A percentile compares a stretch with the other conserved stretches of the same genome.
phyloP scores from a whole-genome alignment of 2,113 vertebrate genomes.

The Heterotis niloticus region DNA sequence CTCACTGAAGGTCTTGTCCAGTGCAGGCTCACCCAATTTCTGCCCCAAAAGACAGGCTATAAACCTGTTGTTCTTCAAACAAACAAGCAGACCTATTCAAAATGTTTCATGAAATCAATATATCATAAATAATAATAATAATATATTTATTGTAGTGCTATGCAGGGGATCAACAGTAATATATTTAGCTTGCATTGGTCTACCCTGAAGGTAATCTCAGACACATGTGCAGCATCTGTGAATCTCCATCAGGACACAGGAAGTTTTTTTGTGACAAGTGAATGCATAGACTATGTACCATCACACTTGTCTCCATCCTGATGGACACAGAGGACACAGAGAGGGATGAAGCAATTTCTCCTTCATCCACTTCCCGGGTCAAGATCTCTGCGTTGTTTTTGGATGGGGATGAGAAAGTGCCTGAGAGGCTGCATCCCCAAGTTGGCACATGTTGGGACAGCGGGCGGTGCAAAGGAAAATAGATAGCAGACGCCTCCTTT shows the following conservation, averaged over 20 bases:
- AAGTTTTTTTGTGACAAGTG: background rate
- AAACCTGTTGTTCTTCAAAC: background rate
- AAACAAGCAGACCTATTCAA: no score
- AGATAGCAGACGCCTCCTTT: background rate
- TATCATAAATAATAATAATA: no score
- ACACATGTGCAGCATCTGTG: background rate
- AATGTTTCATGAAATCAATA: no score
- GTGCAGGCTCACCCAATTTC: background rate
- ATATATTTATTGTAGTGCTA: no score
- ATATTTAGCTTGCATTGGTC: no score
- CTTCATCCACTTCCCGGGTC: background rate
- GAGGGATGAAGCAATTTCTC: background rate
- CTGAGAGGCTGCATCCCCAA: background rate
- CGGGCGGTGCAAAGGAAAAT: background rate
- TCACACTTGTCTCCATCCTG: background rate
- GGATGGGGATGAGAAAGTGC: slow-evolving; percentile 1
- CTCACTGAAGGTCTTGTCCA: no score
- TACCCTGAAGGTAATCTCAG: background rate
- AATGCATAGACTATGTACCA: slow-evolving; percentile 14
- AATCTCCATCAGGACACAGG: background rate
- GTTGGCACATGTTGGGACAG: background rate
- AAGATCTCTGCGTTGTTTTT: slow-evolving; percentile 6
- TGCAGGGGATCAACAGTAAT: no score
- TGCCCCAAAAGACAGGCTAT: background rate
- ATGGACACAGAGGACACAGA: background rate